These are phyloP conservation scores for Polyploca ridens DNA, from an alignment of 2,888 invertebrate species.

Conservation along the genomic window DNA sequence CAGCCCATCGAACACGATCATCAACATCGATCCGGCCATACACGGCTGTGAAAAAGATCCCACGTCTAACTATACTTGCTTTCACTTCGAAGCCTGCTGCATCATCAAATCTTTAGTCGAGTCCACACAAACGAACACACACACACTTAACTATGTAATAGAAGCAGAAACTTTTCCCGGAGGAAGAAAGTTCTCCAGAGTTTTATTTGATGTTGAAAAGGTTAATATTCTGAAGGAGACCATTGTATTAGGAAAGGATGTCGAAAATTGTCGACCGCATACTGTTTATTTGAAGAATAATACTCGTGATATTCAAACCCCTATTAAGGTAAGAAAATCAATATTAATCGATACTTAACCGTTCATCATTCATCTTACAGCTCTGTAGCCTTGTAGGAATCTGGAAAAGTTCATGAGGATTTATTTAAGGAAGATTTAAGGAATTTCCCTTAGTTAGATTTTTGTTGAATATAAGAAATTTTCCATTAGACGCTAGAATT, in stretches of 20 bases:
- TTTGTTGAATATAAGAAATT: too few relatives aligned
- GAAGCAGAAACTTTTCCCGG: slow-evolving; percentile 93
- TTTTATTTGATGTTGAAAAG: slow-evolving; percentile 88
- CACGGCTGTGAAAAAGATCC: slow-evolving; percentile 89
- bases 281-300: slow-evolving; percentile 94
- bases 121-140: slow-evolving; percentile 72
- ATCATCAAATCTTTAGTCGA: slow-evolving; percentile 87
- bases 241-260: slow-evolving; percentile 85
- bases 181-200: slow-evolving; percentile 91
- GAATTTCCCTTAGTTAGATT: too few relatives aligned
- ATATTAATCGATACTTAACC: background rate
- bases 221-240: slow-evolving; percentile 86
- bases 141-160: slow-evolving; percentile 89
- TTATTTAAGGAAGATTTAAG: too few relatives aligned
- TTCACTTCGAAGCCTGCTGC: slow-evolving; percentile 93
- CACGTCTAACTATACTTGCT: slow-evolving; percentile 89
- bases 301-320: slow-evolving; percentile 94
- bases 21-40: slow-evolving; percentile 92
- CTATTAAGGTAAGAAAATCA: slow-evolving; percentile 86
- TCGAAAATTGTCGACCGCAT: slow-evolving; percentile 88
- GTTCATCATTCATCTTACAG: background rate
- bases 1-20: slow-evolving; percentile 86
- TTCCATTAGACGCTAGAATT: too few relatives aligned
- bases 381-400: background rate
- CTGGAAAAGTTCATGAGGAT: too few relatives aligned